Conservation (phyloP, 2,113 vertebrate genomes). For the Alethe castanea region DNA sequence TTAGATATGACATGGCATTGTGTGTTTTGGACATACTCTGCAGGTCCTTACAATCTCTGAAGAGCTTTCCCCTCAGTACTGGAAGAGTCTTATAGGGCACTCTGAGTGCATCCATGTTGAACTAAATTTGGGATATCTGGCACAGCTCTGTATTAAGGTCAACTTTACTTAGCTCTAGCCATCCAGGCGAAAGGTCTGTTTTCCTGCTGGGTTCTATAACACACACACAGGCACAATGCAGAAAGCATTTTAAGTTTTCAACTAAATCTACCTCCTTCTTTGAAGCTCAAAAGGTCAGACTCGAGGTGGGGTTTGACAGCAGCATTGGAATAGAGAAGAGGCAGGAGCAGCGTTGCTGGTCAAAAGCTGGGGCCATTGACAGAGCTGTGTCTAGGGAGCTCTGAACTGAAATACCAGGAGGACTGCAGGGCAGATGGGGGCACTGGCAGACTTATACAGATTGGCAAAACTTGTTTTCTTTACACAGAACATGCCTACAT, state of each 20-base stretch:
- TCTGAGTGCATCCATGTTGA: background rate
- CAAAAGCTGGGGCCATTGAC: background rate
- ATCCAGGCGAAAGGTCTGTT: background rate
- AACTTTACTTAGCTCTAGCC: constrained; percentile 9
- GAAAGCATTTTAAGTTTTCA: background rate
- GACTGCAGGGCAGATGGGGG: background rate
- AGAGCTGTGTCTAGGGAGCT: background rate
- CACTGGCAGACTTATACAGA: background rate
- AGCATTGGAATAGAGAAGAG: background rate
- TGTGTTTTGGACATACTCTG: background rate
- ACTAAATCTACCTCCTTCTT: constrained; percentile 18
- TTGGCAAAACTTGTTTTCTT: background rate
- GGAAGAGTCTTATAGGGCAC: background rate
- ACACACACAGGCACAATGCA: background rate
- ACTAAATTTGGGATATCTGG: constrained; percentile 14
- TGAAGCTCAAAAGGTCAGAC: constrained; percentile 37
- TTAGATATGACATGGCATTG: rapidly evolving
- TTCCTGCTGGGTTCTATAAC: background rate
- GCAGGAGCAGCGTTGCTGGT: background rate
- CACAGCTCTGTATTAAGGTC: constrained; percentile 33
- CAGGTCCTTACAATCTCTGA: background rate
- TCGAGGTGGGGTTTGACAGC: background rate
- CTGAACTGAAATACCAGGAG: background rate
- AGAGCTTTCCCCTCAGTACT: background rate
- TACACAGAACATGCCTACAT: background rate